Percentiles rank a stretch among this genome's conserved stretches.
These are phyloP conservation scores for Baryphthengus martii DNA, from an alignment of 2,113 vertebrate species.

Conservation along the genomic window DNA sequence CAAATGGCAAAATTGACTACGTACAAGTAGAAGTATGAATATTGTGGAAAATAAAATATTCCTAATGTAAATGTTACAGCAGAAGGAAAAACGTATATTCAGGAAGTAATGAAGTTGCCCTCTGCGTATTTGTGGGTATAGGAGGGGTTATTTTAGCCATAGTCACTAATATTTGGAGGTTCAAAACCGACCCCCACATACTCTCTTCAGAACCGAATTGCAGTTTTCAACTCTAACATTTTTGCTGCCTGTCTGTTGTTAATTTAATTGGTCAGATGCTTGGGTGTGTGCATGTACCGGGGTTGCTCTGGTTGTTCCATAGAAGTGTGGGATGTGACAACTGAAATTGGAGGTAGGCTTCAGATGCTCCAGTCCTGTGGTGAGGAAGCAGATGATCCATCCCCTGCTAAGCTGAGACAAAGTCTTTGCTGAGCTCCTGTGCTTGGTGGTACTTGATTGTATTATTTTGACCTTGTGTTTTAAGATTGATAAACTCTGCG, in stretches of 20 bases:
- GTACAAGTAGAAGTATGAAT: not conserved
- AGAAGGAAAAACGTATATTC: not conserved
- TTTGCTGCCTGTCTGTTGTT: not conserved
- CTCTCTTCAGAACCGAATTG: not conserved
- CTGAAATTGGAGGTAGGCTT: not conserved
- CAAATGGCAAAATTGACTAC: not conserved
- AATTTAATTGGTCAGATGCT: not conserved
- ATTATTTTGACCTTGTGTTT: slow-evolving; percentile 41
- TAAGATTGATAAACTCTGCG: not conserved
- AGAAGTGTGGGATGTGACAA: not conserved
- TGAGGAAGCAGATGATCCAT: slow-evolving; percentile 11
- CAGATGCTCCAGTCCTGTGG: not conserved
- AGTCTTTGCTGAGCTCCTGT: not conserved
- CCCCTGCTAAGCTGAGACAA: not conserved
- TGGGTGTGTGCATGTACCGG: not conserved
- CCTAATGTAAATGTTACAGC: not conserved
- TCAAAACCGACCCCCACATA: not conserved
- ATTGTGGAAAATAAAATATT: not conserved
- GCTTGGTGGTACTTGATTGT: not conserved
- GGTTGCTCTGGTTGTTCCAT: not conserved
- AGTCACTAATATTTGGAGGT: not conserved
- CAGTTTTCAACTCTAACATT: not conserved
- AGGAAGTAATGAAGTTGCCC: not conserved
- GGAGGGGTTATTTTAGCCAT: not conserved
- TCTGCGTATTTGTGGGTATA: not conserved